Evolutionary conservation across 2,797 vertebrate species (phyloP).

Genomic region (Streptopelia turtur): DNA sequence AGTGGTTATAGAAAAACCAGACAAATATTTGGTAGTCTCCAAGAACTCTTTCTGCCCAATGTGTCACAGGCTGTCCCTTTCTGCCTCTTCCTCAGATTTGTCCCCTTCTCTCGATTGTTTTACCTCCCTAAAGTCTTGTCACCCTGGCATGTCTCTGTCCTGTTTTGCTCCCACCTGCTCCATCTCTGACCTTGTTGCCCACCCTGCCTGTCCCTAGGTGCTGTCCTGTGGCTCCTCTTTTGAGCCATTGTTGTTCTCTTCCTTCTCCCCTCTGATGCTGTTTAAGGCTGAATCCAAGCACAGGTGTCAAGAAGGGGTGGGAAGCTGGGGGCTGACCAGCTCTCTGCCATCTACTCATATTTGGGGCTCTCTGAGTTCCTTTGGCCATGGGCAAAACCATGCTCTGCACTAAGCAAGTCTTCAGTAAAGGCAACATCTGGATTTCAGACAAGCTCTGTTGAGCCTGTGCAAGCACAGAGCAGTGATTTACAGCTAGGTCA

Average conservation of each 20-base stretch:
- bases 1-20: not conserved
- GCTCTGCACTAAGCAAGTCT: not conserved
- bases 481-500: conserved; percentile 47
- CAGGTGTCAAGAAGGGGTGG: too few relatives aligned
- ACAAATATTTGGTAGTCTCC: not conserved
- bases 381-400: not conserved
- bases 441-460: conserved; percentile 24
- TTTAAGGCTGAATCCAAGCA: not conserved
- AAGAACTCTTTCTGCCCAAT: not conserved
- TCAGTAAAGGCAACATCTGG: conserved; percentile 27
- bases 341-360: not conserved
- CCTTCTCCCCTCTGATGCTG: not conserved
- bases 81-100: not conserved
- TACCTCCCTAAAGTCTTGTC: not conserved
- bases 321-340: fast-evolving
- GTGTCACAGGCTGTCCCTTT: not conserved
- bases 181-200: not conserved
- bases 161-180: not conserved
- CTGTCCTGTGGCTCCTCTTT: not conserved
- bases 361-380: not conserved
- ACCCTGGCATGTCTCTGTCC: not conserved
- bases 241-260: not conserved
- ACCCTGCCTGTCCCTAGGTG: not conserved
- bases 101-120: not conserved
- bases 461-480: conserved; percentile 3